phyloP scores from a whole-genome alignment of 2,113 vertebrate species.

The Pteronura brasiliensis region DNA sequence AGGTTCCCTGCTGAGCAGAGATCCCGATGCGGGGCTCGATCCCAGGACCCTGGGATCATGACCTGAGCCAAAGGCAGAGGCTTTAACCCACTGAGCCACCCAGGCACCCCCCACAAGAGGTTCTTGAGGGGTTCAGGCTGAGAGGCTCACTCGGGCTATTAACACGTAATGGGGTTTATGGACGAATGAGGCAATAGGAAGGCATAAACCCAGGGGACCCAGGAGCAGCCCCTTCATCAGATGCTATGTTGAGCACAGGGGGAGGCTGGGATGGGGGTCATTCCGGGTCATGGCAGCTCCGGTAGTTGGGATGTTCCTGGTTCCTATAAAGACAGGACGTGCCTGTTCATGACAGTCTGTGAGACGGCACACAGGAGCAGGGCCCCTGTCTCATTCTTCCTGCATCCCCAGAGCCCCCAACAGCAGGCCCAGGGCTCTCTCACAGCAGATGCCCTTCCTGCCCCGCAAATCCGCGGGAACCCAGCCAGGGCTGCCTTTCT shows the following conservation, averaged over 20 bases:
- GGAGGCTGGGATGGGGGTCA: not conserved
- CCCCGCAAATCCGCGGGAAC: rapidly evolving
- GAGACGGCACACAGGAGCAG: rapidly evolving
- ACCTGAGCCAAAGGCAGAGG: too few species aligned
- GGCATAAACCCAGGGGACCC: not conserved
- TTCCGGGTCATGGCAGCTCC: rapidly evolving
- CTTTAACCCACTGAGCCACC: too few species aligned
- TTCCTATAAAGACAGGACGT: rapidly evolving
- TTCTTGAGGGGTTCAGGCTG: not conserved
- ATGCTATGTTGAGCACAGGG: rapidly evolving
- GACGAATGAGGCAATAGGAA: not conserved
- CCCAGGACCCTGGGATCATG: too few species aligned
- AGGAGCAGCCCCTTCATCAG: not conserved
- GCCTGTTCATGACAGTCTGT: not conserved
- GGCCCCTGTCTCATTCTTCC: not conserved
- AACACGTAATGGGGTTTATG: conserved; percentile 13
- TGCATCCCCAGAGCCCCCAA: too few species aligned
- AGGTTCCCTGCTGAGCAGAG: too few species aligned
- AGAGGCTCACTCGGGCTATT: not conserved
- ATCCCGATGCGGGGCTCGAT: too few species aligned
- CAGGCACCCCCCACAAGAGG: not conserved
- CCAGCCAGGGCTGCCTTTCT: not conserved
- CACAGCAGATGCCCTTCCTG: not conserved
- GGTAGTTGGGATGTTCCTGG: not conserved
- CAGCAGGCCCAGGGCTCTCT: not conserved